Conservation (phyloP, 64 coral and sea anemone species). For the Pachyseris speciosa region DNA sequence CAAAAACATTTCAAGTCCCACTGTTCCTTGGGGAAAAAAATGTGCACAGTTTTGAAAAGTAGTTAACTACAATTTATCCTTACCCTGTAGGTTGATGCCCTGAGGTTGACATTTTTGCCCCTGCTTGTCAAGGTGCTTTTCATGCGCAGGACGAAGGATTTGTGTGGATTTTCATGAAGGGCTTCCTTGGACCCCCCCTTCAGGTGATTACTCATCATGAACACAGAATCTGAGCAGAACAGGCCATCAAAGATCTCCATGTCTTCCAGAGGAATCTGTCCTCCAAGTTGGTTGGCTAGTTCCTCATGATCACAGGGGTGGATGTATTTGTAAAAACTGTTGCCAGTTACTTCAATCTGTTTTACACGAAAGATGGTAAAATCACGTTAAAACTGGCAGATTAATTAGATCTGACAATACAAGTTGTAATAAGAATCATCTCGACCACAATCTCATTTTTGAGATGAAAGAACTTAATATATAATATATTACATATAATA, state of each 20-base stretch:
- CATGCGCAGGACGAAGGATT: constrained; percentile 96
- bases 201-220: constrained; percentile 96
- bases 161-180: constrained; percentile 77
- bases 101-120: constrained; percentile 94
- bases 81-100: constrained; percentile 98
- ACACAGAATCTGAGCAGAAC: constrained; percentile 98
- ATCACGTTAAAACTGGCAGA: too few species aligned
- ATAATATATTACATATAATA: too few species aligned
- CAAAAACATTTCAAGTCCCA: too few species aligned
- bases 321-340: constrained; percentile 97
- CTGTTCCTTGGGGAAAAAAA: background rate
- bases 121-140: constrained; percentile 97
- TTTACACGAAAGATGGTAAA: background rate
- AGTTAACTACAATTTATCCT: background rate
- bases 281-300: constrained; percentile 94
- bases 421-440: too few species aligned
- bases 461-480: too few species aligned
- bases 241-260: constrained; percentile 99
- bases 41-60: background rate
- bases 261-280: constrained; percentile 96
- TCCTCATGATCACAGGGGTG: constrained; percentile 99
- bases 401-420: too few species aligned
- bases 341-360: constrained; percentile 98
- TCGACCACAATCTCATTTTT: too few species aligned
- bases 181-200: constrained; percentile 82